Conservation (phyloP, 23 tunicate genomes). For the Ascidia mentula region DNA sequence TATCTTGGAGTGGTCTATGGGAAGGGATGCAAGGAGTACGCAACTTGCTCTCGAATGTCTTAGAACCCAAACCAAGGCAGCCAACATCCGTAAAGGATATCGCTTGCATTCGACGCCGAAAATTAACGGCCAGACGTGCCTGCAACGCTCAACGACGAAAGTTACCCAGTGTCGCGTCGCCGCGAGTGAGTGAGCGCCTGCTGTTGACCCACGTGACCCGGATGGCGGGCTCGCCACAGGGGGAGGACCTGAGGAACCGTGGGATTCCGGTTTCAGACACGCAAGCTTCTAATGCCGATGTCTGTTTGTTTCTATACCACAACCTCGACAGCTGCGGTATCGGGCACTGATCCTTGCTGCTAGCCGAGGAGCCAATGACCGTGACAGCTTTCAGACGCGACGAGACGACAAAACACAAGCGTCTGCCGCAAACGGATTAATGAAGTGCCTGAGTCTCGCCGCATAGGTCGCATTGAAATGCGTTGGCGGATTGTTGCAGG, state of each 20-base stretch:
- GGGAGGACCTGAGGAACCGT: not conserved
- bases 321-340: too few species aligned
- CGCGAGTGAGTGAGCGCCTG: not conserved
- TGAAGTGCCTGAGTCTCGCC: constrained; percentile 1
- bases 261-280: not conserved
- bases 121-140: too few species aligned
- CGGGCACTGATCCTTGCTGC: too few species aligned
- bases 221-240: not conserved
- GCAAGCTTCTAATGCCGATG: not conserved
- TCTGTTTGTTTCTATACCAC: not conserved
- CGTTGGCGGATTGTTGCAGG: not conserved
- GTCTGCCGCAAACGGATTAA: not conserved
- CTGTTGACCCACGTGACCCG: not conserved
- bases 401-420: not conserved
- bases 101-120: too few species aligned
- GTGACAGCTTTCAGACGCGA: not conserved
- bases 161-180: not conserved
- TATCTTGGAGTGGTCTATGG: too few species aligned
- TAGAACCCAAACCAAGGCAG: too few species aligned
- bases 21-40: too few species aligned
- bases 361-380: not conserved
- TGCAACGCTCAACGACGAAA: too few species aligned
- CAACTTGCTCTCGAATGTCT: too few species aligned
- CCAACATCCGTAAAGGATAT: too few species aligned
- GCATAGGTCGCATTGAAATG: not conserved